Percentiles rank a stretch among this genome's conserved stretches.
Conservation (phyloP, 2,113 vertebrate species). For the Strix aluco region DNA sequence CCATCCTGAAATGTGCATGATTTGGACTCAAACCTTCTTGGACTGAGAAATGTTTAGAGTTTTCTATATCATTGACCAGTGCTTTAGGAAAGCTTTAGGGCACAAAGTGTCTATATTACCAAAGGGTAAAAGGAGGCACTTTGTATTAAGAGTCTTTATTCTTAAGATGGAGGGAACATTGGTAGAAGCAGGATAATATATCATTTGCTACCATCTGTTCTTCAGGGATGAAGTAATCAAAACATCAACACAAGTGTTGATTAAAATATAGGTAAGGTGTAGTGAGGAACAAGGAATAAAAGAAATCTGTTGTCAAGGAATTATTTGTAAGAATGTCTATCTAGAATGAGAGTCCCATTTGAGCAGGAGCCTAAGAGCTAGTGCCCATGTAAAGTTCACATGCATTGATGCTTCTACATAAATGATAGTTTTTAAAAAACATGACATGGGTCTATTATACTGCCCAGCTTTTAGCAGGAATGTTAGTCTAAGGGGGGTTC, state of each 20-base stretch:
- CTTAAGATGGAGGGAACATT: not conserved
- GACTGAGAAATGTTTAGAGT: not conserved
- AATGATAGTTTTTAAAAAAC: not conserved
- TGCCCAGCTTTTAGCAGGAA: not conserved
- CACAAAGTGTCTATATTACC: not conserved
- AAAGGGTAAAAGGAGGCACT: not conserved
- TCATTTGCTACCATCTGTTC: not conserved
- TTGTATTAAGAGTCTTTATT: not conserved
- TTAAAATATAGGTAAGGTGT: not conserved
- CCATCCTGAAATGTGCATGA: not conserved
- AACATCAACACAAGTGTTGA: not conserved
- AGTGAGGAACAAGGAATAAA: not conserved
- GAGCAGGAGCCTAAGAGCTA: not conserved
- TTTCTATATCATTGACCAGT: not conserved
- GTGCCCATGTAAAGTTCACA: not conserved
- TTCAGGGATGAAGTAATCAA: not conserved
- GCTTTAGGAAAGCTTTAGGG: not conserved
- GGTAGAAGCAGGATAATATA: not conserved
- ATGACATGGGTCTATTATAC: not conserved
- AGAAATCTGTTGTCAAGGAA: not conserved
- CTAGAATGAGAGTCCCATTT: not conserved
- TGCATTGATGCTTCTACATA: not conserved
- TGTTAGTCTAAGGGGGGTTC: not conserved
- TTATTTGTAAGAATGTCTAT: not conserved
- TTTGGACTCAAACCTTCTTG: not conserved